Base-by-base conservation (phyloP, 2,113 vertebrate genomes). In the Anthoscopus minutus region DNA sequence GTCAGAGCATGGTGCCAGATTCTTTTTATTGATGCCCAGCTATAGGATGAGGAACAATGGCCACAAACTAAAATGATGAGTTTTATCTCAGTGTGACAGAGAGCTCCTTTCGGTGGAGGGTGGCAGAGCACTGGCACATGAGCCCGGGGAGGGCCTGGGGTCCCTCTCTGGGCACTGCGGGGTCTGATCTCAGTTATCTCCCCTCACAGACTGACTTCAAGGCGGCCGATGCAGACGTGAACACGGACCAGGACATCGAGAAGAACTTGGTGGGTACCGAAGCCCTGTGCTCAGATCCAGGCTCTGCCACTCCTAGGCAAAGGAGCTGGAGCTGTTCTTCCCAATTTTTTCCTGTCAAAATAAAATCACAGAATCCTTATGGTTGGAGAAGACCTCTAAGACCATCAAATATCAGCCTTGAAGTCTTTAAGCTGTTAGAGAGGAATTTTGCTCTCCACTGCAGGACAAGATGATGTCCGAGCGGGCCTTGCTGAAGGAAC, bases 401-500 rank as follows among this genome's bases (percentile, higher is more conserved):
- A 23, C 14, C n/a, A 33, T 33, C 10, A 8, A 10, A 5, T 10
- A 6, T 1, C 31, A 20, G 25, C 38, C 20, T 13, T 5, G 24
- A 5, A 4, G 66, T 16, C 21, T 27, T 21, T 10, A 7, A 13
- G 51, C 35, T 21, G 20, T 44, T 12, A 11, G 15, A 38, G 54
- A 13, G 79, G 42, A 15, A 4, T 11, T 58, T 31, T n/a, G 1
- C 83, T 91, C 21, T 69, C 48, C 6, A 1, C 76, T 80, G 81
- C 88, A 98, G 98, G 98, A 98, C 94, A 98, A 98, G 77, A 98
- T 98, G 97, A 96, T 98, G 94, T 98, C 94, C 0, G 97, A 98
- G 91, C 92, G 98, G 92, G 97, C 97, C 5, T n/a, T 97, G 67
- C 37, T 99, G 92, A 98, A 98, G 89, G 98, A 98, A 33, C 96